Conservation (phyloP, 1,140 invertebrate species). For the Drosophila arawakana region DNA sequence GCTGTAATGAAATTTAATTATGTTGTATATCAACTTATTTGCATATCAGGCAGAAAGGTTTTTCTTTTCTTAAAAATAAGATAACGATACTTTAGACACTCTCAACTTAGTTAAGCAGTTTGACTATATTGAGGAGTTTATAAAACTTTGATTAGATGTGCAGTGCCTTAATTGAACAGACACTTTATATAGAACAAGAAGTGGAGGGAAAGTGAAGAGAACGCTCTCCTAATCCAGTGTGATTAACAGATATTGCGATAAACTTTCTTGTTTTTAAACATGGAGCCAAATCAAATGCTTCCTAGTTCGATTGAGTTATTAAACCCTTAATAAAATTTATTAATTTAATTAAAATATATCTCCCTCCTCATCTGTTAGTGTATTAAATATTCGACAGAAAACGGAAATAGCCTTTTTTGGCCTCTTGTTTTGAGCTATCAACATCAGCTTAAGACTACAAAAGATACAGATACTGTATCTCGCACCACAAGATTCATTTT, state of each 20-base stretch:
- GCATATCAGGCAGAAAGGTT: conserved; percentile 69
- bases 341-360: no score
- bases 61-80: conserved; percentile 8
- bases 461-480: conserved; percentile 38
- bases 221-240: no score
- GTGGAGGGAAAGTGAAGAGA: no score
- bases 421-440: not conserved
- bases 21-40: conserved; percentile 78
- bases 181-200: no score
- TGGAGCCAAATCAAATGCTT: no score
- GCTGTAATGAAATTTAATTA: conserved; percentile 79
- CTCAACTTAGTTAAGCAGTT: conserved; percentile 8
- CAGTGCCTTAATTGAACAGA: not conserved
- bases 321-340: no score
- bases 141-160: not conserved
- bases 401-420: not conserved
- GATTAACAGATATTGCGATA: no score
- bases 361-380: not conserved
- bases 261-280: no score
- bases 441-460: conserved; percentile 21
- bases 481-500: conserved; percentile 57
- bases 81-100: conserved; percentile 27
- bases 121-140: no score
- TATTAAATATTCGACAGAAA: conserved; percentile 1
- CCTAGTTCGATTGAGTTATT: no score